Conservation (phyloP, 2,888 invertebrate genomes). For the Tinea trinotella region DNA sequence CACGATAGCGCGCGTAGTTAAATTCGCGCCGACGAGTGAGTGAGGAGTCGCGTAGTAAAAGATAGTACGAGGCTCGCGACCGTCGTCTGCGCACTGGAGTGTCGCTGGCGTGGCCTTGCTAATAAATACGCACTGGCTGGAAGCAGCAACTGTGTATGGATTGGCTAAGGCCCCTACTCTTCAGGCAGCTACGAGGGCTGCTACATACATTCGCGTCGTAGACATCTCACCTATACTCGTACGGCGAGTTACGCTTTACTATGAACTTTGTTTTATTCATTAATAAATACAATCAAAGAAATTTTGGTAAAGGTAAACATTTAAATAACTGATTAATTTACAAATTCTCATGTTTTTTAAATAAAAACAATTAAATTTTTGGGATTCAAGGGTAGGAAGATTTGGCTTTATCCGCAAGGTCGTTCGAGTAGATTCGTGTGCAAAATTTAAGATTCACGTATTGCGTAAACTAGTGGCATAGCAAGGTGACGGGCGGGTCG, state of each 20-base stretch:
- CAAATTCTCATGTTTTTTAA: too few species aligned
- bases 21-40: conserved; percentile 28
- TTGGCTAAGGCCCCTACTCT: conserved; percentile 42
- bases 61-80: conserved; percentile 59
- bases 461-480: conserved; percentile 64
- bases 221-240: not conserved
- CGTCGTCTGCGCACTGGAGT: conserved; percentile 65
- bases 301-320: too few species aligned
- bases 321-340: too few species aligned
- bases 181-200: not conserved
- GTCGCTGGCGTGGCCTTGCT: conserved; percentile 67
- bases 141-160: conserved; percentile 34
- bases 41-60: conserved; percentile 32
- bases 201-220: not conserved
- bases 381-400: too few species aligned
- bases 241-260: too few species aligned
- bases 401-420: not conserved
- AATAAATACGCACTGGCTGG: conserved; percentile 64
- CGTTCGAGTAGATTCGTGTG: conserved; percentile 45
- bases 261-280: too few species aligned
- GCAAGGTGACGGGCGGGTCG: conserved; percentile 69
- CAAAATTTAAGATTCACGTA: conserved; percentile 67
- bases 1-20: conserved; percentile 15
- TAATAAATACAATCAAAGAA: too few species aligned
- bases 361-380: too few species aligned